Conservation (phyloP, 2,888 invertebrate genomes). For the Oithona nana region DNA sequence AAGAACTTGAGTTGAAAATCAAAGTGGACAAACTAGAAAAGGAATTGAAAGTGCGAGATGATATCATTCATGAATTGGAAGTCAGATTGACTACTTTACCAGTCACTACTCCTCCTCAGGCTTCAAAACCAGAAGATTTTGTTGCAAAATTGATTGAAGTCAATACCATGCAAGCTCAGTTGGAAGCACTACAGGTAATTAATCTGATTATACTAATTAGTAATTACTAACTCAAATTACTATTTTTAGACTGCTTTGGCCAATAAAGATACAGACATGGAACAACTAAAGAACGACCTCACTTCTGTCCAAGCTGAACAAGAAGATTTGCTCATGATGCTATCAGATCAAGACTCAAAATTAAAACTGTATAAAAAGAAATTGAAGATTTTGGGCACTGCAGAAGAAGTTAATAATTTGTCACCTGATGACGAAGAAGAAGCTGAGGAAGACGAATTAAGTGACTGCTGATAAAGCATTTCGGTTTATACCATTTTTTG, state of each 20-base stretch:
- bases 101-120: background rate
- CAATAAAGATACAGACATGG: background rate
- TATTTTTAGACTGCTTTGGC: background rate
- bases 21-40: background rate
- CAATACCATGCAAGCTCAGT: background rate
- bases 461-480: no score
- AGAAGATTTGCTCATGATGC: constrained; percentile 68
- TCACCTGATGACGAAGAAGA: background rate
- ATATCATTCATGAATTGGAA: background rate
- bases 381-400: constrained; percentile 27
- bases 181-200: background rate
- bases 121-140: background rate
- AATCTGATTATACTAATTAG: no score
- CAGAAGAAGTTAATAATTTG: background rate
- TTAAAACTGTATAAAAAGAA: constrained; percentile 40
- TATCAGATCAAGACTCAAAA: constrained; percentile 68
- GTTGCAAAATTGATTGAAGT: background rate
- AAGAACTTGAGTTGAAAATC: background rate
- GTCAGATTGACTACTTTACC: background rate
- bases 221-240: no score
- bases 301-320: constrained; percentile 40
- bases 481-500: no score
- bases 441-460: background rate
- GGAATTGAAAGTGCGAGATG: background rate
- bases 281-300: background rate